Evolutionary conservation across 1,140 invertebrate species (phyloP).

Genomic region (Listronotus oregonensis): DNA sequence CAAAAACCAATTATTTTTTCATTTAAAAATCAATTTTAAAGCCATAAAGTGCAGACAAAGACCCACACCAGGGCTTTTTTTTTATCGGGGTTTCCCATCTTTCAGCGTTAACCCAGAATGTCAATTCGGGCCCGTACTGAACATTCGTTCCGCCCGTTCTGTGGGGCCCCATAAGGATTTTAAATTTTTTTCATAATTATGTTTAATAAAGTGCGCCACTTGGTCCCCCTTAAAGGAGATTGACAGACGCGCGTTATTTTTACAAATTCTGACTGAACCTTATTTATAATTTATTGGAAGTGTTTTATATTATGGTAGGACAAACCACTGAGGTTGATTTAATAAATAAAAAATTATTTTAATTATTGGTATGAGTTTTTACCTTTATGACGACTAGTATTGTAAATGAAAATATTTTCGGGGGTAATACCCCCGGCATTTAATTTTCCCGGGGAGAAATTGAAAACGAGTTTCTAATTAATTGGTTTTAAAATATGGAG

Average conservation of each 20-base stretch:
- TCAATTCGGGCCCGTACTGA: slow-evolving; percentile 40
- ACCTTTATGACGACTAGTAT: no score
- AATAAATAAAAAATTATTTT: no score
- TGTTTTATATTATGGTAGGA: no score
- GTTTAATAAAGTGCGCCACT: slow-evolving; percentile 38
- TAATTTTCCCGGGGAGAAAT: no score
- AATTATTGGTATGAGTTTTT: no score
- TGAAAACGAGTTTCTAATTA: no score
- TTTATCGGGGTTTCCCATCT: slow-evolving; percentile 41
- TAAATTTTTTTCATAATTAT: slow-evolving; percentile 46
- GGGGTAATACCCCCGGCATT: no score
- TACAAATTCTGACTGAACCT: no score
- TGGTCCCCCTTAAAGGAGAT: slow-evolving; percentile 37
- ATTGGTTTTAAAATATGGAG: no score
- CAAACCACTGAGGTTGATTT: no score
- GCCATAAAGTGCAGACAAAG: slow-evolving; percentile 27
- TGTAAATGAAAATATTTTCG: no score
- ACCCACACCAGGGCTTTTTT: slow-evolving; percentile 26
- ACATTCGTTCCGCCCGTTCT: slow-evolving; percentile 41
- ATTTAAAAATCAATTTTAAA: slow-evolving; percentile 20
- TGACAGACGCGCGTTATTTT: neutral
- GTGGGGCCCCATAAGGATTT: slow-evolving; percentile 46
- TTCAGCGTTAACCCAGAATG: slow-evolving; percentile 43
- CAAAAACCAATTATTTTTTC: slow-evolving; percentile 13
- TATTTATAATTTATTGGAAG: no score